Evolutionary conservation across 2,888 invertebrate species (phyloP), one percentile per base, ranked within the genome.

Genomic region (Arrhopalites spinosus): DNA sequence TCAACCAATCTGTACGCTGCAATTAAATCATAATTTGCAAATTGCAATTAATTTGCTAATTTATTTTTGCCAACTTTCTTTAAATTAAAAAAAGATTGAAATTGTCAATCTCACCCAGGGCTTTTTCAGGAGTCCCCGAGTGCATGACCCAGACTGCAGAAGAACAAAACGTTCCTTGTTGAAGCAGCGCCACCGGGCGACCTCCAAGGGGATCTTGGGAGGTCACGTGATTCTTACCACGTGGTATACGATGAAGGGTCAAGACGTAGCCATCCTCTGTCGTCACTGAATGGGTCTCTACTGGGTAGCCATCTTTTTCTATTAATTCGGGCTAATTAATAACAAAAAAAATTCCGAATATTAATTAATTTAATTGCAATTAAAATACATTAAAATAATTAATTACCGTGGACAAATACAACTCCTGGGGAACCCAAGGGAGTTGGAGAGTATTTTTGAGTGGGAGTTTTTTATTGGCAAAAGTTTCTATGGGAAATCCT

Each of bases 201-300:
- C 23, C 23, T 8, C 56, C 3, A 5, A 15, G 56, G 8, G 76
- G 76, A n/a, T 75, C 53, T 73, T 82, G 85, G 8, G 77, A 78
- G 0, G 86, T 83, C 47, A 13, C n/a, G n/a, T n/a, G n/a, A 17
- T 84, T 83, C 75, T 86, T 86, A 71, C 88, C 88, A 81, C 88
- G 88, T 0, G 93, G 93, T 83, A 96, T 94, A 78, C 95, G 89
- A 84, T 95, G 95, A 67, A 96, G 80, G 1, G 90, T 91, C 66
- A 96, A 86, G 66, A 95, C 88, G 85, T 93, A 96, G 0, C 94
- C 95, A 85, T 96, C 96, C 30, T 90, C 88, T 0, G 96, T 95
- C 70, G 88, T 86, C 0, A 93, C 88, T 0, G 88, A 87, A 83
- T 93, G 93, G 0, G 90, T 88, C 85, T 94, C 93, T 0, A 90